phyloP scores from a whole-genome alignment of 2,888 invertebrate species.

The Leptinotarsa juncta region DNA sequence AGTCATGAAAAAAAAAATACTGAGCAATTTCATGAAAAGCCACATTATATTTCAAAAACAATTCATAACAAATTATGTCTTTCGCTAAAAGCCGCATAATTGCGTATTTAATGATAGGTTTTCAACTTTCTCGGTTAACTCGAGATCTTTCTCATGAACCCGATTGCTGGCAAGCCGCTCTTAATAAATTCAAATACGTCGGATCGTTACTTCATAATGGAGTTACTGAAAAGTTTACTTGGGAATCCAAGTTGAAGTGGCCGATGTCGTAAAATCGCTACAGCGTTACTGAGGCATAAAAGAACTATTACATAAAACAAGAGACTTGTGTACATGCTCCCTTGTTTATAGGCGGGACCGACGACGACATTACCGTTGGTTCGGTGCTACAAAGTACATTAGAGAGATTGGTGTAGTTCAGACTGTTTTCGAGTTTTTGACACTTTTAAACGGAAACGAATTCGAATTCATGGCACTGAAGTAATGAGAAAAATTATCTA shows the following conservation, averaged over 20 bases:
- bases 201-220: conserved; percentile 17
- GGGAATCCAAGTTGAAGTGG: conserved; percentile 19
- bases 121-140: not conserved
- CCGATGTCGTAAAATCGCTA: conserved; percentile 22
- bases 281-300: conserved; percentile 23
- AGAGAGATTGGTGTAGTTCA: conserved; percentile 31
- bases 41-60: no score
- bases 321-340: conserved; percentile 28
- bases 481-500: not conserved
- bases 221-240: conserved; percentile 10
- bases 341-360: conserved; percentile 31
- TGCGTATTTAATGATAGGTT: not conserved
- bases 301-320: conserved; percentile 26
- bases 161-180: conserved; percentile 1
- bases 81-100: not conserved
- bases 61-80: not conserved
- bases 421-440: conserved; percentile 1
- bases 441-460: not conserved
- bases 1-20: no score
- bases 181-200: conserved; percentile 1
- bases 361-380: conserved; percentile 33
- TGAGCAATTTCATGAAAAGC: no score
- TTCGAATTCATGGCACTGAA: not conserved
- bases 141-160: not conserved
- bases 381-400: conserved; percentile 31